Evolutionary conservation across 1,140 invertebrate genomes (phyloP), one percentile per base, ranked within the genome.

Genomic region (Xylocopa sonorina): DNA sequence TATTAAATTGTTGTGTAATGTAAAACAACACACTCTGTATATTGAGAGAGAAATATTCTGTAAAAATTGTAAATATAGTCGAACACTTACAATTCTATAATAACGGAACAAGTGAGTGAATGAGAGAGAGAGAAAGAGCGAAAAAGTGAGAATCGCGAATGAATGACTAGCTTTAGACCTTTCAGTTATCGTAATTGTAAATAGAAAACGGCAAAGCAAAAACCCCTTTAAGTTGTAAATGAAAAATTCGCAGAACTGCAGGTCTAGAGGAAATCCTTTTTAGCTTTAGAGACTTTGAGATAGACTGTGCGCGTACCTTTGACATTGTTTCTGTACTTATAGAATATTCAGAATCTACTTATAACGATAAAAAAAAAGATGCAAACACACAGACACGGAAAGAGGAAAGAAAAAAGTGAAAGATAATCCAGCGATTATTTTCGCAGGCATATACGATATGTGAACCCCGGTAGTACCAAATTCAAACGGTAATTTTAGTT

Each of bases 381-480:
- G 48, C 18, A 14, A 12, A 63, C 4, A 63, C n/a, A 27, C 46
- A 87, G 83, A 85, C 82, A 80, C 75, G 66, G 79, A 88, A 83
- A 46, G 73, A 84, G 48, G 64, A 83, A 24, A 72, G 50, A 32
- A 66, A 78, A 89, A 86, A 46, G 21, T 34, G 46, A 41, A 87
- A 85, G 82, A 88, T 89, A 83, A 87, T 67, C 86, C 87, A 91
- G 87, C 88, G 84, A 78, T 69, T 89, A 91, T n/a, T n/a, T n/a
- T n/a, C 82, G 88, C 89, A 91, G 89, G 88, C 86, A 92, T 92
- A 90, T 91, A 92, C 88, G 88, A 92, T 92, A 92, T 89, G 87
- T 91, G 91, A 92, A 93, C 90, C 91, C 92, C 92, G 88, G 89
- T 93, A 93, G 92, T 90, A 92, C 91, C 91, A 93, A 93, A 93